Base-by-base conservation (phyloP, 2,113 vertebrate species). In the Sinocyclocheilus rhinocerous region DNA sequence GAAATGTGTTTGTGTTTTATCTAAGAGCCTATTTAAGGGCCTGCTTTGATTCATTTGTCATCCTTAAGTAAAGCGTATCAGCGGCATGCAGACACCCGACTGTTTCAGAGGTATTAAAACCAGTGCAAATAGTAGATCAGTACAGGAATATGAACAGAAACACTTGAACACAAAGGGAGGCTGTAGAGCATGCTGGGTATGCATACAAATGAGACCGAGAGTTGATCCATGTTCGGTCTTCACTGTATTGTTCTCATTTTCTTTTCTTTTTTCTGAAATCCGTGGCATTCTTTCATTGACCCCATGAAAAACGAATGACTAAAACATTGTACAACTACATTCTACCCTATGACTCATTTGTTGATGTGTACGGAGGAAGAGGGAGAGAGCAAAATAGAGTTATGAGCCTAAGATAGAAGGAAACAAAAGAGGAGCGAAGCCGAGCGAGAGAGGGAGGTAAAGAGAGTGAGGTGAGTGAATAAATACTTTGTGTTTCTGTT, bases 381-480 rank as follows among this genome's bases (percentile, higher is more conserved):
- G 29, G n/a, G 52, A 84, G 36, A 50, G 33, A 8, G 73, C 42
- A 42, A 76, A 45, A 84, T 81, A 65, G 78, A 81, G 39, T 65
- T 67, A 81, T 81, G 24, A 84, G 52, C 48, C 82, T 42, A 75
- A 57, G 70, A 84, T 63, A 84, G 81, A 70, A 29, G 80, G 26
- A 82, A 82, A 82, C 81, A 82, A 82, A 82, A 81, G 33, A 83
- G 42, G 0, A 45, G 65, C 39, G 20, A 48, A 87, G 76, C 85
- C 39, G 65, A n/a, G 73, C n/a, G 75, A 26, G 55, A 29, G 87
- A 42, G 85, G 26, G 87, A 42, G 85, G 61, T 42, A 63, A 87
- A 73, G 85, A 76, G 73, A 77, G 76, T 16, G 76, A 52, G 57
- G 70, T 65, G 29, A 67, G 52, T 76, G 55, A 63, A 45, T 85